Conservation (phyloP, 2,888 invertebrate genomes). For the Ophion ventricosus region DNA sequence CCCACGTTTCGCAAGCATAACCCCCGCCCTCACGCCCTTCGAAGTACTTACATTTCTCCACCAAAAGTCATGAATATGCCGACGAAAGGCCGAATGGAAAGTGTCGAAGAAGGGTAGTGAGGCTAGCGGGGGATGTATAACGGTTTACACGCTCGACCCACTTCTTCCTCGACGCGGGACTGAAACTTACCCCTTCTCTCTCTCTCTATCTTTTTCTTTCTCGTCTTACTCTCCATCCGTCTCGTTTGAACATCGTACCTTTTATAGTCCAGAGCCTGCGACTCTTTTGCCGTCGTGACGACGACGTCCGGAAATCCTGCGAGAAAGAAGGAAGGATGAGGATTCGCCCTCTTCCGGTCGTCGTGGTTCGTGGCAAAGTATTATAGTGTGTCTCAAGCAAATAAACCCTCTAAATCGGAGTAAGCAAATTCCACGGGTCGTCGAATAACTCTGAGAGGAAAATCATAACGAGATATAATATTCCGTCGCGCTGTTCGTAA, state of each 20-base stretch:
- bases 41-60: conserved; percentile 58
- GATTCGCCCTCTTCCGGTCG: conserved; percentile 38
- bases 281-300: conserved; percentile 37
- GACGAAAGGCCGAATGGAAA: conserved; percentile 44
- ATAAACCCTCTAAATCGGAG: conserved; percentile 57
- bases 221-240: conserved; percentile 18
- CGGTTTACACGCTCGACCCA: conserved; percentile 66
- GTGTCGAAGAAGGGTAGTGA: conserved; percentile 26
- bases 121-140: conserved; percentile 37
- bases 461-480: conserved; percentile 61
- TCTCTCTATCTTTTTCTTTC: neutral
- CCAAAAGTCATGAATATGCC: conserved; percentile 65
- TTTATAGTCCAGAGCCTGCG: conserved; percentile 31
- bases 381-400: conserved; percentile 50
- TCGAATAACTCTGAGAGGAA: conserved; percentile 41
- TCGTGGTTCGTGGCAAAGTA: conserved; percentile 41
- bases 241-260: conserved; percentile 24
- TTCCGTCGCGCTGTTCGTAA: conserved; percentile 45
- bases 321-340: conserved; percentile 27
- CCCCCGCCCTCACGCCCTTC: conserved; percentile 40
- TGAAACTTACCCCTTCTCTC: neutral
- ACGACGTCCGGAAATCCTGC: conserved; percentile 50
- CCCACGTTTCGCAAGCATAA: conserved; percentile 53
- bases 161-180: conserved; percentile 50
- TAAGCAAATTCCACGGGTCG: conserved; percentile 63